Conservation (phyloP, 2,797 vertebrate genomes). For the Hippocampus kuda region DNA sequence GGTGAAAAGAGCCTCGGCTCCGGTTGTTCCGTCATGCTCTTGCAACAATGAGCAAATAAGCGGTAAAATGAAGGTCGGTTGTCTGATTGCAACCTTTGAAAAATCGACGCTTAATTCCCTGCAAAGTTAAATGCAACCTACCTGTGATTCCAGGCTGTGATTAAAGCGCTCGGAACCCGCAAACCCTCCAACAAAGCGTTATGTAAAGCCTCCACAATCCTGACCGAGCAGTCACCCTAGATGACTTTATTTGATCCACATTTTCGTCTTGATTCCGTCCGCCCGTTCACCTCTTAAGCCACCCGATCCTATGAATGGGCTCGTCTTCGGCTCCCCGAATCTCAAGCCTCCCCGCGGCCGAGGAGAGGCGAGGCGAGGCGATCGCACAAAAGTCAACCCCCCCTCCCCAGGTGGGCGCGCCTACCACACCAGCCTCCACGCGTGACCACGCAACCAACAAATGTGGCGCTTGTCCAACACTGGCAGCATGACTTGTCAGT, state of each 20-base stretch:
- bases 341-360: conserved; percentile 1
- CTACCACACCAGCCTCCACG: conserved; percentile 22
- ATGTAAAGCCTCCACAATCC: conserved; percentile 49
- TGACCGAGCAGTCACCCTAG: conserved; percentile 5
- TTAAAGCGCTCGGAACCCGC: conserved; percentile 24
- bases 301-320: not conserved
- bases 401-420: conserved; percentile 32
- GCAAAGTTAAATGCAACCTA: conserved; percentile 32
- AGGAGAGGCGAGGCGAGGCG: conserved; percentile 19
- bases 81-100: not conserved
- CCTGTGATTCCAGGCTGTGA: conserved; percentile 37
- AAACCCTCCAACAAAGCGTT: conserved; percentile 46
- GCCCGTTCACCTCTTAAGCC: not conserved
- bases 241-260: not conserved
- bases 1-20: not conserved
- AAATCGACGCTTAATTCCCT: not conserved
- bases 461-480: conserved; percentile 4
- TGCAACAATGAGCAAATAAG: not conserved
- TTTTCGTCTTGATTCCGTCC: not conserved
- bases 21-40: not conserved
- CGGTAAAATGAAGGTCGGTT: not conserved
- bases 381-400: conserved; percentile 6
- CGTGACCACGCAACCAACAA: not conserved
- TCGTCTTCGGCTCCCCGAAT: conserved; percentile 1
- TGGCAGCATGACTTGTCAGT: conserved; percentile 4